A percentile compares a stretch with the other conserved stretches of the same genome.
Conservation (phyloP, 1,140 invertebrate genomes). For the Calliopsis andreniformis region DNA sequence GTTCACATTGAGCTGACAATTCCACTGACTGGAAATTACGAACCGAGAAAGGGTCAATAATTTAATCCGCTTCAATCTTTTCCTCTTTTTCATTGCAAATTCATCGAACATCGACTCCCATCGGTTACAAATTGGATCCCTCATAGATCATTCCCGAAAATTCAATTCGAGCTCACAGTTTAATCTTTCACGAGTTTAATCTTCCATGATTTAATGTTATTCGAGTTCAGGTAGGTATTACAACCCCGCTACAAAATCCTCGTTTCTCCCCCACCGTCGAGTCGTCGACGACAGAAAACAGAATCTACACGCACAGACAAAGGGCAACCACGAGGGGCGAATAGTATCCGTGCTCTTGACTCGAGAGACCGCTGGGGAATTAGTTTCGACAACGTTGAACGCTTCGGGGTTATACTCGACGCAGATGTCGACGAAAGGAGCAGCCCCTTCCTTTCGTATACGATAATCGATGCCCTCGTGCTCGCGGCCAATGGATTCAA, state of each 20-base stretch:
- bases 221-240: no score
- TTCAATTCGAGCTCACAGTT: no score
- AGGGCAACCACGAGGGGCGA: no score
- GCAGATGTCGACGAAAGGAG: slow-evolving; percentile 26
- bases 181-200: no score
- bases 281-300: no score
- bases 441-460: slow-evolving; percentile 18
- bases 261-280: no score
- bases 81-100: neutral
- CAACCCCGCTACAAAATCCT: no score
- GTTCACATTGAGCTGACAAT: neutral
- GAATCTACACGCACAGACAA: no score
- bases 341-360: neutral
- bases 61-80: neutral
- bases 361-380: slow-evolving; percentile 5
- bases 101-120: neutral
- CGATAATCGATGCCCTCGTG: slow-evolving; percentile 52
- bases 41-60: neutral
- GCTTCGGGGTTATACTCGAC: slow-evolving; percentile 28
- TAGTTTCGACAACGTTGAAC: slow-evolving; percentile 6
- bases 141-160: no score
- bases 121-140: slow-evolving; percentile 21
- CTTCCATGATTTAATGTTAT: no score
- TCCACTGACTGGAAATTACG: neutral
- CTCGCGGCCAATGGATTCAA: slow-evolving; percentile 43